Base-by-base conservation (phyloP, 2,113 vertebrate genomes). In the Cavia aperea region DNA sequence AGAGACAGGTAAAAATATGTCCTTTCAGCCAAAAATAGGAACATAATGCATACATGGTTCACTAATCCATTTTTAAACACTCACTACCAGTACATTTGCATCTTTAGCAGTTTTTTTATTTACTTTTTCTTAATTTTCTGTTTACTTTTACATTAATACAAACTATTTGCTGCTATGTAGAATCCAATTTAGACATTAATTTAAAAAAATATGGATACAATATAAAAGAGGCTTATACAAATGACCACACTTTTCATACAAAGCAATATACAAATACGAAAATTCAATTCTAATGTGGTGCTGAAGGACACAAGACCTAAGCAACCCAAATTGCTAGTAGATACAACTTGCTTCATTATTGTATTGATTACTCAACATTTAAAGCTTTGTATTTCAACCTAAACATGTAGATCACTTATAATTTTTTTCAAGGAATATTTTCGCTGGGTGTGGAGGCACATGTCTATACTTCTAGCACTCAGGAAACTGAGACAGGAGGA, bases 121-220 rank as follows among this genome's bases (percentile, higher is more conserved):
- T 13, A 81, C 72, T 88, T 93, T 88, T 36, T 93, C 54, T 88
- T 62, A 89, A 66, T 66, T 94, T 94, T 54, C 16, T 79, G 4
- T 90, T 88, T 95, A 77, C 60, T 92, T 81, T 63, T 78, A 92
- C 4, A 92, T 63, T 92, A 84, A 85, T 90, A 93, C 87, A 23
- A 83, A 79, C 11, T 11, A 43, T 81, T 77, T 84, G 82, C 9
- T 93, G 60, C 77, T 93, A 21, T 79, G 7, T 6, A 95, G 43
- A 88, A 77, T 81, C 23, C 82, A 68, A 73, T 19, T 90, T 31
- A 83, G 10, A 91, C 7, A 81, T 56, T 94, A 79, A 79, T 77
- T 56, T 18, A 23, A 16, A 83, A 92, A 78, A 23, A 93, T 21
- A 4, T 73, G 36, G 31, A 29, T 54, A 91, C 33, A 51, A 93